Evolutionary conservation across 2,113 vertebrate genomes (phyloP).

Genomic region (Pteropus alecto): DNA sequence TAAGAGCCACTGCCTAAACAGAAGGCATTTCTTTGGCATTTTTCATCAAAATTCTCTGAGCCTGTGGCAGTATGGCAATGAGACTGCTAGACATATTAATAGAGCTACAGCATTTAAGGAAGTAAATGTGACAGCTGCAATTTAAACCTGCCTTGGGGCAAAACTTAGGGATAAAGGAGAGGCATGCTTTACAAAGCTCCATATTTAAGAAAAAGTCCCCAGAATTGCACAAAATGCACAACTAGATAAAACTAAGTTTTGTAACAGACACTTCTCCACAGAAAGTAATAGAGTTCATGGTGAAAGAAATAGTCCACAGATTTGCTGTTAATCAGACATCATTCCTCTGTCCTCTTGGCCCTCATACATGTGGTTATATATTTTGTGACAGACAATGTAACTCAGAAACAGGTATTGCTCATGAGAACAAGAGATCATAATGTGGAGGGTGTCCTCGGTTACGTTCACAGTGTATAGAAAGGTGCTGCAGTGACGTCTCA

Average conservation of each 20-base stretch:
- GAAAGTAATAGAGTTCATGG: slow-evolving; percentile 27
- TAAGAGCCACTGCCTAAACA: background rate
- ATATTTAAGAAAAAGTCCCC: background rate
- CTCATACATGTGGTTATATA: background rate
- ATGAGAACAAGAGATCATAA: slow-evolving; percentile 22
- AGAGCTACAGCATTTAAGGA: slow-evolving; percentile 1
- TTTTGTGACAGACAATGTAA: background rate
- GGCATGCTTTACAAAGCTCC: background rate
- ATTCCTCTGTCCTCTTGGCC: background rate
- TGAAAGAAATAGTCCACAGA: background rate
- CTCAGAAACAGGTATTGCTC: background rate
- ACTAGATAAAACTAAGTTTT: background rate
- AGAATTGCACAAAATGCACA: slow-evolving; percentile 13
- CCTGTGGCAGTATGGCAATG: background rate
- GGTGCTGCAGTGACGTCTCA: background rate
- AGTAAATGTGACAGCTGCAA: slow-evolving; percentile 39
- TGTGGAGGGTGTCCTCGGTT: background rate
- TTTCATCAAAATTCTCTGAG: slow-evolving; percentile 25
- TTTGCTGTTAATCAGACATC: background rate
- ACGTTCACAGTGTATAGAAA: background rate
- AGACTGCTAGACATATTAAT: slow-evolving; percentile 28
- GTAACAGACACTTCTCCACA: background rate
- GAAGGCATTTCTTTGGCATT: slow-evolving; percentile 14
- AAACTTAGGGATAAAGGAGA: slow-evolving; percentile 47
- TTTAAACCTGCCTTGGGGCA: slow-evolving; percentile 28